A percentile compares a stretch with the other conserved stretches of the same genome.
These are phyloP conservation scores for Garrulus glandarius DNA, from an alignment of 2,797 vertebrate species.

Conservation along the genomic window DNA sequence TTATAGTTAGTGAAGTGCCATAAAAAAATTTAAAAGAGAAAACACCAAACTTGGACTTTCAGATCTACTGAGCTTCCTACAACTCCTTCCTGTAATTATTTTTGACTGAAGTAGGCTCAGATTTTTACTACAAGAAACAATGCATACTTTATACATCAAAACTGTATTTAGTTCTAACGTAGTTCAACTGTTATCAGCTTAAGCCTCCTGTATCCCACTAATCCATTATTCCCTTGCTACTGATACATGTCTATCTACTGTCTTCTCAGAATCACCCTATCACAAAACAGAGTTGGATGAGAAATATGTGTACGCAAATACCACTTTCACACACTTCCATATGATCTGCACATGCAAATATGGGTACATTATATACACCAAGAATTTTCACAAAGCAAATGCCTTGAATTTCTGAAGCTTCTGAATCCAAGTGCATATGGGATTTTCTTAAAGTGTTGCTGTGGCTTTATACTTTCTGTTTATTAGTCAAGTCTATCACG, in stretches of 20 bases:
- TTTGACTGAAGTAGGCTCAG: background rate
- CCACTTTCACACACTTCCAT: background rate
- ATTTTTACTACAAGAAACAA: background rate
- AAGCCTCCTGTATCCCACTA: background rate
- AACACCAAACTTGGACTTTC: background rate
- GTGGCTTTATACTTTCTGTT: background rate
- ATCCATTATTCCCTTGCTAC: background rate
- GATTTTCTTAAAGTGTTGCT: background rate
- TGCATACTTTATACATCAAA: background rate
- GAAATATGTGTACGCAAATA: background rate
- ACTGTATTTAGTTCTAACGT: background rate
- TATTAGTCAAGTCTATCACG: background rate
- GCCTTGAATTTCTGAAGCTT: background rate
- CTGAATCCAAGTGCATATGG: background rate
- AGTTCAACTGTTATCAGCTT: background rate
- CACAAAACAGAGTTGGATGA: background rate
- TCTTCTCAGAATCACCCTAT: background rate
- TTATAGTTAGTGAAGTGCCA: background rate
- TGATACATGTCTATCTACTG: background rate
- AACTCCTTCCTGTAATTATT: background rate
- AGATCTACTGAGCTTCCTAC: background rate
- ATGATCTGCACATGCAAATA: background rate
- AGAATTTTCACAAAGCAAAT: background rate
- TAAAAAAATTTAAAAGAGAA: background rate
- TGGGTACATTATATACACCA: background rate